A percentile compares a stretch with the other conserved stretches of the same genome.
phyloP scores from a whole-genome alignment of 2,888 invertebrate genomes.

The Ennomos fuscantarius region DNA sequence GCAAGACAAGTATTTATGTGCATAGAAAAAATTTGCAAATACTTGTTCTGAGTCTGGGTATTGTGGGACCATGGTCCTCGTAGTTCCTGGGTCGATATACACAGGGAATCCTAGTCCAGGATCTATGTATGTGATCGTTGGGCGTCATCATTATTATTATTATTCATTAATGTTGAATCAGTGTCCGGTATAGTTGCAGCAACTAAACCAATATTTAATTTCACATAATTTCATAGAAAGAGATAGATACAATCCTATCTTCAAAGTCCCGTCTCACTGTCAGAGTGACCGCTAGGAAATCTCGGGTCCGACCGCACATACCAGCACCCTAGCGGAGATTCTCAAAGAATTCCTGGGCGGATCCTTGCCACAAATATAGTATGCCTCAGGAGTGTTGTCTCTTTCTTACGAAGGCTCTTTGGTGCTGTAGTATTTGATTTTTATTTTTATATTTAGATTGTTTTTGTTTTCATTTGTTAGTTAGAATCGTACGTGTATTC shows the following conservation, averaged over 20 bases:
- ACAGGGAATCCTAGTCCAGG: too few species aligned
- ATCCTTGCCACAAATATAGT: slow-evolving; percentile 36
- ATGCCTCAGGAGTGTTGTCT: slow-evolving; percentile 43
- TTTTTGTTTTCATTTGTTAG: slow-evolving; percentile 24
- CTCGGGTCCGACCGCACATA: slow-evolving; percentile 75
- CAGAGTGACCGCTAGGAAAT: slow-evolving; percentile 70
- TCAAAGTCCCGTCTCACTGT: slow-evolving; percentile 63
- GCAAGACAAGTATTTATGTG: too few species aligned
- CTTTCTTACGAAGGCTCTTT: slow-evolving; percentile 46
- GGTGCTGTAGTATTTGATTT: slow-evolving; percentile 7
- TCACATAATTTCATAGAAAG: neutral
- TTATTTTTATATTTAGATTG: neutral
- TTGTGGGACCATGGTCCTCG: too few species aligned
- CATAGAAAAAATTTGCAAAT: too few species aligned
- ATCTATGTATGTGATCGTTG: too few species aligned
- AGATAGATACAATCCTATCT: slow-evolving; percentile 16
- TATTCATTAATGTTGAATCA: too few species aligned
- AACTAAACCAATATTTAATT: neutral
- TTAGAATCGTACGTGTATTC: slow-evolving; percentile 21
- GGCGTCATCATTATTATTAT: too few species aligned
- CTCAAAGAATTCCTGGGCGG: slow-evolving; percentile 66
- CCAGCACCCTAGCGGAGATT: slow-evolving; percentile 63
- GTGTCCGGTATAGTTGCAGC: too few species aligned
- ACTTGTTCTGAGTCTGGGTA: too few species aligned
- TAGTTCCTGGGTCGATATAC: too few species aligned